Percentiles rank a stretch among this genome's conserved stretches.
Conservation (phyloP, 1,140 invertebrate species). For the Oryzaephilus surinamensis region DNA sequence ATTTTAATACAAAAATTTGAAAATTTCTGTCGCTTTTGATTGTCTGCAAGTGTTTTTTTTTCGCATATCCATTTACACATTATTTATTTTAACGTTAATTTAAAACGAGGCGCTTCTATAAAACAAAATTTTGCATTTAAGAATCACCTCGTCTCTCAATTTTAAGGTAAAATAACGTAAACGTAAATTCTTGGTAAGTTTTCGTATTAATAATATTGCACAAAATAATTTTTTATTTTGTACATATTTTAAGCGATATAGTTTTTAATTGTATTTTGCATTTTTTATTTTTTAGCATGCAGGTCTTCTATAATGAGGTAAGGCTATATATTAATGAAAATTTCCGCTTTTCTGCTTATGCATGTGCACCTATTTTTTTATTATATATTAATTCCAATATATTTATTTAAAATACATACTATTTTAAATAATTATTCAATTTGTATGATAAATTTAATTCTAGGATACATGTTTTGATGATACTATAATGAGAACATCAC, state of each 20-base stretch:
- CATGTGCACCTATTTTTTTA: not conserved
- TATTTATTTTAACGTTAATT: no score
- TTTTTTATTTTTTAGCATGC: constrained; percentile 17
- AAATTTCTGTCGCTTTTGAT: no score
- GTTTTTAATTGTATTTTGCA: constrained; percentile 10
- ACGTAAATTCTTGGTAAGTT: no score
- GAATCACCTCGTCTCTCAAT: no score
- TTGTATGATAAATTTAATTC: constrained; percentile 12
- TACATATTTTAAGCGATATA: constrained; percentile 7
- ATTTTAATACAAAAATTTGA: no score
- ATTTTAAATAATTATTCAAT: constrained; percentile 8
- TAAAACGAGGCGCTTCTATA: no score
- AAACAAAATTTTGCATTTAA: no score
- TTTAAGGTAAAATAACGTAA: no score
- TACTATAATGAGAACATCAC: constrained; percentile 21
- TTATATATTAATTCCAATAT: constrained; percentile 8
- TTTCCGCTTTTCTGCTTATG: not conserved
- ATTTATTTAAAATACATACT: constrained; percentile 2
- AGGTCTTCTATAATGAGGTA: constrained; percentile 16
- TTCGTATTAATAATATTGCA: no score
- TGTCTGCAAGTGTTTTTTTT: no score
- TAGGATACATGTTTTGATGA: constrained; percentile 25
- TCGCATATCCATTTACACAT: no score
- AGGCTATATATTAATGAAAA: constrained; percentile 8
- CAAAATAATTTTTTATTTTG: no score